Evolutionary conservation across 2,797 vertebrate genomes (phyloP), one percentile per base, ranked within the genome.

Genomic region (Nyctalus aviator): DNA sequence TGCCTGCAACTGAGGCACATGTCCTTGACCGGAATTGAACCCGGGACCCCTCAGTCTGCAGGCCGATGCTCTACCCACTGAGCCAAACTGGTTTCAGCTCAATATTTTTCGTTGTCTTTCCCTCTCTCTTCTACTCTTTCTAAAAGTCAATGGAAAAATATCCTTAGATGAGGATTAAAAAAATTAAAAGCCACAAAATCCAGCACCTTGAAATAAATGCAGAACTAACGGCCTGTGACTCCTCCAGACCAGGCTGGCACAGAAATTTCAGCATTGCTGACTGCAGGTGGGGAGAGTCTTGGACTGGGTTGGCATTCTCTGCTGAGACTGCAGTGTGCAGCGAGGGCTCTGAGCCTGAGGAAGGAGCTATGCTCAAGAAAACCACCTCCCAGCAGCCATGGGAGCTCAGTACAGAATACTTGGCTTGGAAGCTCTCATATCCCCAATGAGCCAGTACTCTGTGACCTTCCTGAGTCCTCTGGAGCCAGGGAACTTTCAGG

Each of bases 201-300:
- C 93, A 77, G 91, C 94, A 91, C 91, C 93, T 86, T 96, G 96
- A 97, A 97, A 97, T 96, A 97, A 96, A 95, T 64, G 81, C 72
- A n/a, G 72, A 84, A 27, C 57, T 59, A 59, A 53, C 0, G 2
- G 88, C 84, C 94, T 17, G 35, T 82, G 90, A 87, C 68, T 96
- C 84, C 88, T 32, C 78, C 25, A 66, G 82, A 62, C 82, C 82
- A 53, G 87, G 90, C 88, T 62, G 95, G 89, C 62, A 66, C 76
- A 30, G 0, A 4, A 17, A 5, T 35, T 0, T 0, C 6, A 2
- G 84, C 0, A 17, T 12, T 68, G 41, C 53, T 2, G 82, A 79
- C 88, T 90, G 7, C 1, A 55, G 75, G 41, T 0, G 1, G 64
- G 75, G 62, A 30, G 41, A 59, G 6, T 27, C 25, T 0, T 0